A percentile compares a stretch with the other conserved stretches of the same genome.
Conservation (phyloP, 2,113 vertebrate species). For the Syrrhaptes paradoxus region DNA sequence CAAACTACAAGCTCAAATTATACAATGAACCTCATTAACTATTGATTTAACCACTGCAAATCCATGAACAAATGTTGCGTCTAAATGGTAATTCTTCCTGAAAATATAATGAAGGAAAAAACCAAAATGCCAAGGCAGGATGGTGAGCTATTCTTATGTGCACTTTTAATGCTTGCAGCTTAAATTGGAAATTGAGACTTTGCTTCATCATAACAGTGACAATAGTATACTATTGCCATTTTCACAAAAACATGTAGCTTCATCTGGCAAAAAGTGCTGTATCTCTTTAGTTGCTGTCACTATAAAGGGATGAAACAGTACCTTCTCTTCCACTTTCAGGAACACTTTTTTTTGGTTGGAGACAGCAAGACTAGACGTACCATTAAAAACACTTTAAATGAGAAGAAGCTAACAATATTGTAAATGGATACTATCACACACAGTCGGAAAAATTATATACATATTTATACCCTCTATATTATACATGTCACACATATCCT, state of each 20-base stretch:
- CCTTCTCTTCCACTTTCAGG: background rate
- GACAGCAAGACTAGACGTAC: background rate
- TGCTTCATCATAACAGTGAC: background rate
- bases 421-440: background rate
- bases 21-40: conserved; percentile 93
- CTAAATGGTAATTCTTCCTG: conserved; percentile 50
- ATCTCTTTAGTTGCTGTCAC: background rate
- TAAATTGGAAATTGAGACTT: background rate
- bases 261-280: background rate
- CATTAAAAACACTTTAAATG: background rate
- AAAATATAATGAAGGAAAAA: conserved; percentile 11
- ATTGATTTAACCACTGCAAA: conserved; percentile 83
- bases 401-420: background rate
- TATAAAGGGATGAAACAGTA: background rate
- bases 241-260: background rate
- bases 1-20: conserved; percentile 97
- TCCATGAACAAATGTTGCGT: conserved; percentile 61
- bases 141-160: background rate
- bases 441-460: background rate
- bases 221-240: background rate
- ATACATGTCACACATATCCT: background rate
- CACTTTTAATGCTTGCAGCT: background rate
- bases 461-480: background rate
- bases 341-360: background rate
- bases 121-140: background rate